These are phyloP conservation scores for Cosmia pyralina DNA, from an alignment of 2,888 invertebrate genomes.

Conservation along the genomic window DNA sequence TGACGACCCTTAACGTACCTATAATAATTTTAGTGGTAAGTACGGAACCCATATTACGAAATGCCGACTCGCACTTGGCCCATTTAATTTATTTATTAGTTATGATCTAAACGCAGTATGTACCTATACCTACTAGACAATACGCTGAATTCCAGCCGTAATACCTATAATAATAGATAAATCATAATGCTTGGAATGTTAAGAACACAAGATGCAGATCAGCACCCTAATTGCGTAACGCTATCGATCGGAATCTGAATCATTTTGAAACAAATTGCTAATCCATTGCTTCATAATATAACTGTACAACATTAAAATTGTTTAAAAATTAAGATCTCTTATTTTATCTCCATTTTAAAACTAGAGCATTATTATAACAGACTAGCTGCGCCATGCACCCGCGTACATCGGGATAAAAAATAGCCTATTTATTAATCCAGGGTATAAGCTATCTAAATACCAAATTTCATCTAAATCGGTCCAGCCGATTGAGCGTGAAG, in stretches of 20 bases:
- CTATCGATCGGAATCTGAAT: too few relatives aligned
- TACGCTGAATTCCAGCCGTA: constrained; percentile 8
- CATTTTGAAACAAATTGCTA: too few relatives aligned
- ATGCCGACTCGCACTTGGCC: neutral
- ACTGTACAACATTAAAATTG: neutral
- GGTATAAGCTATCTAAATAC: too few relatives aligned
- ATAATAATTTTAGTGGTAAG: neutral
- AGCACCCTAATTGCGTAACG: too few relatives aligned
- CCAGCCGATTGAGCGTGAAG: too few relatives aligned
- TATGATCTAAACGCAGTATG: neutral
- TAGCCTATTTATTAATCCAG: too few relatives aligned
- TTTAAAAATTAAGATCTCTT: neutral
- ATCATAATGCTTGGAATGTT: constrained; percentile 1
- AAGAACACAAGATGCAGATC: neutral
- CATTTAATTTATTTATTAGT: neutral
- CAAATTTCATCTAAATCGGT: too few relatives aligned
- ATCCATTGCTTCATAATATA: too few relatives aligned
- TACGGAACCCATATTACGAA: neutral
- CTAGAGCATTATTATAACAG: constrained; percentile 6
- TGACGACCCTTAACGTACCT: neutral
- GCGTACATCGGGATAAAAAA: too few relatives aligned
- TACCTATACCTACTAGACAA: constrained; percentile 9
- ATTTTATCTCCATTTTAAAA: neutral
- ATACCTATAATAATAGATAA: constrained; percentile 14
- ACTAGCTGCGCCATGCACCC: too few relatives aligned